Percentiles rank a stretch among this genome's conserved stretches.
Conservation (phyloP, 2,888 invertebrate genomes). For the Smittia sp. region DNA sequence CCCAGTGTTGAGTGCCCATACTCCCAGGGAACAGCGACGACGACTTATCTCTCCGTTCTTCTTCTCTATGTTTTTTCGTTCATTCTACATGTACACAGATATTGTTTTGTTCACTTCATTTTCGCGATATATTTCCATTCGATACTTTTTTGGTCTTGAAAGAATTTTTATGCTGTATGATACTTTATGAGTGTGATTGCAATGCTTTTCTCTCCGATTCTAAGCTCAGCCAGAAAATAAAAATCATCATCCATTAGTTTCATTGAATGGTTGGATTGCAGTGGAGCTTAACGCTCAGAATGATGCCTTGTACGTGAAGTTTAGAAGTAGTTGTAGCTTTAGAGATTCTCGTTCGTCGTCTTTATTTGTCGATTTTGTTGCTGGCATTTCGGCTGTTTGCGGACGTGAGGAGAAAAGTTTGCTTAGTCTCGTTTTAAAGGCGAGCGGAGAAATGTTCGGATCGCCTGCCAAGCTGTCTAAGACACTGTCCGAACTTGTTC, state of each 20-base stretch:
- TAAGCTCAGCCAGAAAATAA: no score
- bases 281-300: no score
- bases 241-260: no score
- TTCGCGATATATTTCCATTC: background rate
- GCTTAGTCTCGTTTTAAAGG: background rate
- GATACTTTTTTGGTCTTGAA: background rate
- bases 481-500: background rate
- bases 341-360: background rate
- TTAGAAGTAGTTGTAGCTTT: no score
- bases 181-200: no score
- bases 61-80: background rate
- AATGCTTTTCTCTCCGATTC: no score
- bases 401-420: conserved; percentile 11
- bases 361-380: background rate
- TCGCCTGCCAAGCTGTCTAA: background rate
- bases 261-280: no score
- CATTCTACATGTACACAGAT: background rate
- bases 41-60: background rate
- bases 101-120: background rate
- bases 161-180: background rate
- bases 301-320: no score
- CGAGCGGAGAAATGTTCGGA: background rate
- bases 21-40: background rate
- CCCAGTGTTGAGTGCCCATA: background rate
- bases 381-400: background rate